Evolutionary conservation across 64 coral and sea anemone species (phyloP).

Genomic region (Stichodactyla helianthus): DNA sequence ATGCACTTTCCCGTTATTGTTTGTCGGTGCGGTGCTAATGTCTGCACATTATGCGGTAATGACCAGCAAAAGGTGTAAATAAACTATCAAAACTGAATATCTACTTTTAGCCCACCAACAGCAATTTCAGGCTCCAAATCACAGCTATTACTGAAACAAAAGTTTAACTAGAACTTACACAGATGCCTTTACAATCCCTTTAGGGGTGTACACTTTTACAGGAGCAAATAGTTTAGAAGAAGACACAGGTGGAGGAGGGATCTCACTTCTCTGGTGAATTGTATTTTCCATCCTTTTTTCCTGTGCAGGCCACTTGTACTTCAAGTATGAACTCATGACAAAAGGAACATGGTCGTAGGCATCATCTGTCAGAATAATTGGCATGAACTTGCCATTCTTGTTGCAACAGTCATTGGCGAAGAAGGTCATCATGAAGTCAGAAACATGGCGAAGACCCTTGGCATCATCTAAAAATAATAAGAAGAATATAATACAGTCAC

Average conservation of each 20-base stretch:
- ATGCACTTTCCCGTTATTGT: too few species aligned
- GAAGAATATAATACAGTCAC: background rate
- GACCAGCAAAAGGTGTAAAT: too few species aligned
- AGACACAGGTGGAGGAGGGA: conserved; percentile 21
- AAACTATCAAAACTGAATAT: too few species aligned
- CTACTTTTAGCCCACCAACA: too few species aligned
- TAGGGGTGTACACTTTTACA: background rate
- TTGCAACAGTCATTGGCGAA: conserved; percentile 54
- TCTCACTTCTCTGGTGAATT: conserved; percentile 54
- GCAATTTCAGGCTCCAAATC: too few species aligned
- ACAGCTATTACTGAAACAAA: background rate
- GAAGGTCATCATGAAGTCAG: conserved; percentile 43
- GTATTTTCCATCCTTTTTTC: conserved; percentile 69
- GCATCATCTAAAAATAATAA: background rate
- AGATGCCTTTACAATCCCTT: background rate
- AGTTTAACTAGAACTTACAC: background rate
- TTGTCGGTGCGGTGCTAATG: too few species aligned
- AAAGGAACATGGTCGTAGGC: conserved; percentile 56
- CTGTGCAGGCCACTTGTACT: conserved; percentile 53
- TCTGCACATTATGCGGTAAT: too few species aligned
- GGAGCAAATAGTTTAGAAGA: background rate
- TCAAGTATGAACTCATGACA: conserved; percentile 45
- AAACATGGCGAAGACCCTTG: conserved; percentile 31
- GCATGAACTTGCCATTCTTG: conserved; percentile 77
- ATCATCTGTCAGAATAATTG: conserved; percentile 46